Base-by-base conservation (phyloP, 1,140 invertebrate genomes). In the Drosophila virilis region DNA sequence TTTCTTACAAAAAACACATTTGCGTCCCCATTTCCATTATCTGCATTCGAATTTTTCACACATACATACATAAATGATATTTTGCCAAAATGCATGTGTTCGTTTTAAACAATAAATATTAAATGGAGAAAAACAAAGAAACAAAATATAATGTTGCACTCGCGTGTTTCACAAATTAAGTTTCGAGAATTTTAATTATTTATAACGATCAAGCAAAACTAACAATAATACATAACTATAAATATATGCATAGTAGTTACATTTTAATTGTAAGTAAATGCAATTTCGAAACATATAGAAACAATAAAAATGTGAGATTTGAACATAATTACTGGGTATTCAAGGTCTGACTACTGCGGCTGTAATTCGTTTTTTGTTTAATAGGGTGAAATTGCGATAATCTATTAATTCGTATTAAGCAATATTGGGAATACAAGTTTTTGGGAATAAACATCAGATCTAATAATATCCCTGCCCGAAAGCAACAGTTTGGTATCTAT, bases 221-320 rank as follows among this genome's bases (percentile, higher is more conserved):
- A 71, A 79, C 52, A 79, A 79, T 77, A 79, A 74, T 74, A 65
- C 74, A 64, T 81, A 70, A 68, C 45, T 51, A 88, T 73, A 70
- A 76, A 77, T 72, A 79, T 81, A 82, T 86, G 50, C 76, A 88
- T 88, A 86, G 80, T 83, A 89, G 84, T 84, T 88, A 89, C 80
- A 83, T 83, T 75, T 38, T 89, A 89, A 74, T 76, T 77, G 35
- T 88, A 88, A 88, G 84, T 89, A 88, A 88, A 84, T 80, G 84
- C 84, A 88, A 88, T 88, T 88, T 88, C 77, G 84, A 89, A 89
- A 88, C 73, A 78, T 89, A 88, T 88, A 88, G 80, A 84, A 83
- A 88, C 84, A 88, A 89, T 89, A 84, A 89, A 88, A 84, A 89
- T 89, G 84, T 90, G 84, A 90, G 85, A 89, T 89, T 89, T 90